Conservation (phyloP, 53 echinoderm and acorn worm genomes). For the Temnopleurus reevesii region DNA sequence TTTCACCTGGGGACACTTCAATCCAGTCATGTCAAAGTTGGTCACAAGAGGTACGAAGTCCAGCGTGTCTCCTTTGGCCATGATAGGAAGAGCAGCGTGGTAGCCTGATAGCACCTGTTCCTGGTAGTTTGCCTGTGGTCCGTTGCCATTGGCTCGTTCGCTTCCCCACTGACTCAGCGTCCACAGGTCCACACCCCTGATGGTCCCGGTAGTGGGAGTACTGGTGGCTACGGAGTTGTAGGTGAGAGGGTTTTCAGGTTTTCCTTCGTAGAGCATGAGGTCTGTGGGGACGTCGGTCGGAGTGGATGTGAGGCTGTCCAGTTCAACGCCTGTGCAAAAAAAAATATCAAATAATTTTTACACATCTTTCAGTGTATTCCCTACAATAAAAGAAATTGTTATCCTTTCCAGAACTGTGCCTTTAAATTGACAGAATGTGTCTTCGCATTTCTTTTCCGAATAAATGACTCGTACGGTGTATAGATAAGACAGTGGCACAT, state of each 20-base stretch:
- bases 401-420: too few species aligned
- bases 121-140: constrained; percentile 71
- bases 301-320: constrained; percentile 58
- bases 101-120: constrained; percentile 77
- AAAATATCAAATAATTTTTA: neutral
- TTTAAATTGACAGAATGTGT: too few species aligned
- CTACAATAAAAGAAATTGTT: too few species aligned
- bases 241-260: constrained; percentile 63
- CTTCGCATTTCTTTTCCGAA: too few species aligned
- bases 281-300: constrained; percentile 40
- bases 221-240: constrained; percentile 71
- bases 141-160: constrained; percentile 77
- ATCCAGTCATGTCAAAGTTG: constrained; percentile 84
- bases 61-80: constrained; percentile 67
- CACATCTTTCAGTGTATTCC: too few species aligned
- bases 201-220: constrained; percentile 62
- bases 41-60: constrained; percentile 65
- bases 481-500: too few species aligned
- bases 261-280: constrained; percentile 71
- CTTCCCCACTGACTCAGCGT: constrained; percentile 83
- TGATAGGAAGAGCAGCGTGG: constrained; percentile 69
- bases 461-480: too few species aligned
- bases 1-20: constrained; percentile 74
- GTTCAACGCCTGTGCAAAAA: constrained; percentile 67
- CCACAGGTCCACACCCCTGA: constrained; percentile 77